Percentiles rank a stretch among this genome's conserved stretches.
Evolutionary conservation across 2,888 invertebrate species (phyloP).

Genomic region (Troides oblongomaculatus): DNA sequence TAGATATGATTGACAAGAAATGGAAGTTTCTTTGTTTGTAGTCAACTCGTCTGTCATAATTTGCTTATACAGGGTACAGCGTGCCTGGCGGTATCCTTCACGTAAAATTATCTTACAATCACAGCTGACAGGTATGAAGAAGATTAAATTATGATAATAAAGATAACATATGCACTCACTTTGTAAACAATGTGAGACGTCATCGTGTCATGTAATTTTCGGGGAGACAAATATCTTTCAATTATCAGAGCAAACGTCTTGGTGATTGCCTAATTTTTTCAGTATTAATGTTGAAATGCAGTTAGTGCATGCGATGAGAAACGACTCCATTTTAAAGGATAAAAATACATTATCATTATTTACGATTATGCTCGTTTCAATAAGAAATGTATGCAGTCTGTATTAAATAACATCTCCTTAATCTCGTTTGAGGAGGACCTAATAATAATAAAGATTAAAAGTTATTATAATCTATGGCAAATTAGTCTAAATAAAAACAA

Average conservation of each 20-base stretch:
- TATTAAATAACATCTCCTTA: not conserved
- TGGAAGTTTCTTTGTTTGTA: slow-evolving; percentile 33
- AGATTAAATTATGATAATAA: slow-evolving; percentile 31
- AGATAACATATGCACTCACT: slow-evolving; percentile 29
- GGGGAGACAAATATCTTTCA: not conserved
- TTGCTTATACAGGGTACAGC: slow-evolving; percentile 35
- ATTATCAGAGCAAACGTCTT: not conserved
- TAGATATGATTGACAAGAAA: slow-evolving; percentile 14
- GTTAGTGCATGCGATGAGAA: not conserved
- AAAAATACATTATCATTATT: not conserved
- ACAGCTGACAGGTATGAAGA: slow-evolving; percentile 30
- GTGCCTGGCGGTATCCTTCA: slow-evolving; percentile 50
- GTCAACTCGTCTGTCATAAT: slow-evolving; percentile 37
- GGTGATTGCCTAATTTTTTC: not conserved
- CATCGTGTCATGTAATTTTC: slow-evolving; percentile 2
- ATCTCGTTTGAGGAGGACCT: not conserved
- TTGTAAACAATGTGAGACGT: not conserved
- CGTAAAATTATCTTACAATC: slow-evolving; percentile 30
- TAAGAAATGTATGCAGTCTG: not conserved
- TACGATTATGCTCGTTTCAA: not conserved
- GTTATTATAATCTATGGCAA: too few relatives aligned
- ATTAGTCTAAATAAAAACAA: too few relatives aligned
- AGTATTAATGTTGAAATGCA: not conserved
- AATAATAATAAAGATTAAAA: too few relatives aligned
- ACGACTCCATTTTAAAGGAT: not conserved